These are phyloP conservation scores for Leptogaster cylindrica DNA, from an alignment of 2,888 invertebrate genomes.

Conservation along the genomic window DNA sequence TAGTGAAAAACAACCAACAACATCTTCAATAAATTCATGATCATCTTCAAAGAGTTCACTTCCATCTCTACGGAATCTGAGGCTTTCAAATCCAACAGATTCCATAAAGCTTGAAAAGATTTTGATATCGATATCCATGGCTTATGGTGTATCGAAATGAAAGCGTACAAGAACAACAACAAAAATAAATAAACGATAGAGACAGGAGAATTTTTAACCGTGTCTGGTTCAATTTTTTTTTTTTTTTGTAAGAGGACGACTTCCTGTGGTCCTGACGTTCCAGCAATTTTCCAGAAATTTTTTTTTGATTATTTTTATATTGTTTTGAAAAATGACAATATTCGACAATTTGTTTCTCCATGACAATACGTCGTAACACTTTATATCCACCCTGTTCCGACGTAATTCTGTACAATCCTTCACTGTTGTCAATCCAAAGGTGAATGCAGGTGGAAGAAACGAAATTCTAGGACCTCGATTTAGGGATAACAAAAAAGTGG, in stretches of 20 bases:
- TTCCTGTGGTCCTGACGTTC: too few relatives aligned
- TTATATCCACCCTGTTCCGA: too few relatives aligned
- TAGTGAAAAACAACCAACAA: too few relatives aligned
- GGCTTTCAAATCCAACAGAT: constrained; percentile 18
- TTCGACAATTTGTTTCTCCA: constrained; percentile 16
- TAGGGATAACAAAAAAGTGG: too few relatives aligned
- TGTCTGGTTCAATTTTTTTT: constrained; percentile 25
- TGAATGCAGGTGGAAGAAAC: background rate
- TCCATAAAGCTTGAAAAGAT: constrained; percentile 36
- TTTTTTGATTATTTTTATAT: too few relatives aligned
- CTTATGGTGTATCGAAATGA: constrained; percentile 22
- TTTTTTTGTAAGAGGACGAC: background rate
- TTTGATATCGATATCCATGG: constrained; percentile 23
- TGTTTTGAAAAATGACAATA: constrained; percentile 31
- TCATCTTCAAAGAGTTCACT: background rate
- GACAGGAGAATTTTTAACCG: constrained; percentile 16
- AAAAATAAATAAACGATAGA: too few relatives aligned
- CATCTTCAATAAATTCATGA: too few relatives aligned
- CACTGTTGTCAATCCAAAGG: background rate
- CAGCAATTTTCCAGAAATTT: too few relatives aligned
- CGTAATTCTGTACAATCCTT: constrained; percentile 19
- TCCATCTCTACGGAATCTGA: background rate
- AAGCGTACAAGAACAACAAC: too few relatives aligned
- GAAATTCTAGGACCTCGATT: too few relatives aligned
- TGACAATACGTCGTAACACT: constrained; percentile 3